phyloP scores from a whole-genome alignment of 1,140 invertebrate genomes.

The Idris sp. region DNA sequence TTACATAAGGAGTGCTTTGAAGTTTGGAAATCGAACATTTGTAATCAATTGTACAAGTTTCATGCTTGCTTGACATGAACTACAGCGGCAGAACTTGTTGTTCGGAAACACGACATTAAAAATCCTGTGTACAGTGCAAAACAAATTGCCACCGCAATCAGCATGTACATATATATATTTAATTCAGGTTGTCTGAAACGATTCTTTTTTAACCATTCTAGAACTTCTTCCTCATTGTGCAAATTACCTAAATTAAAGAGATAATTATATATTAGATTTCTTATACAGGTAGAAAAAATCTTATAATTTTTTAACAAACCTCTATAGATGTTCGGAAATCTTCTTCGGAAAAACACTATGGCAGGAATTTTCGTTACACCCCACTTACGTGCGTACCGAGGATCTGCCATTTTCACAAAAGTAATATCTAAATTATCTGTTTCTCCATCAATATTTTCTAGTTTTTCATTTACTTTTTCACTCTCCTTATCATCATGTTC shows the following conservation, averaged over 20 bases:
- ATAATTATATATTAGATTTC: constrained; percentile 2
- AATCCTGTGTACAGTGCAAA: constrained; percentile 95
- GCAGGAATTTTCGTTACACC: constrained; percentile 95
- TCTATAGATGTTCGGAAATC: constrained; percentile 96
- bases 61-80: constrained; percentile 84
- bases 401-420: constrained; percentile 96
- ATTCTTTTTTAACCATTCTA: constrained; percentile 96
- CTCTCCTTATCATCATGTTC: constrained; percentile 89
- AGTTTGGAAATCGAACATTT: constrained; percentile 55
- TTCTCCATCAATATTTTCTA: constrained; percentile 95
- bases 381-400: constrained; percentile 94
- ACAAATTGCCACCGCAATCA: constrained; percentile 89
- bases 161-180: constrained; percentile 96
- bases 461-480: constrained; percentile 86
- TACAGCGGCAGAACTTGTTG: constrained; percentile 78
- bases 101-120: constrained; percentile 91
- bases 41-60: constrained; percentile 55
- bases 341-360: constrained; percentile 94
- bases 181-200: constrained; percentile 94
- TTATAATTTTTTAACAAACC: too few species aligned
- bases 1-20: constrained; percentile 53
- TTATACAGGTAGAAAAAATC: too few species aligned
- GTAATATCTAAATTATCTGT: constrained; percentile 96
- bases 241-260: constrained; percentile 83
- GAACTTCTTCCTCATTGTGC: constrained; percentile 89